A percentile compares a stretch with the other conserved stretches of the same genome.
Evolutionary conservation across 2,888 invertebrate species (phyloP).

Genomic region (Meandrusa payeni): DNA sequence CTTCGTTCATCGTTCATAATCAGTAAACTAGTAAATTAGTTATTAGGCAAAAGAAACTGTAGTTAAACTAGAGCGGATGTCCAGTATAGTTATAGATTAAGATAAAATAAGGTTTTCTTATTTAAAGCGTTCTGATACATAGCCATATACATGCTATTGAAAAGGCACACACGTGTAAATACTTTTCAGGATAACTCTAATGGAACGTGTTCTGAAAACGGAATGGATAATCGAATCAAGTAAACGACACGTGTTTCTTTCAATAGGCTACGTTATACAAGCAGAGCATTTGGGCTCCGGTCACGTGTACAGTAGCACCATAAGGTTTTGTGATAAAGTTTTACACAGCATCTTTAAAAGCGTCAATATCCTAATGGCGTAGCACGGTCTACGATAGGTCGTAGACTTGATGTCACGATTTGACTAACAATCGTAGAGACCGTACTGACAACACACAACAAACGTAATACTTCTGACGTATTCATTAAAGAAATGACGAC

Average conservation of each 20-base stretch:
- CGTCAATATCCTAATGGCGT: neutral
- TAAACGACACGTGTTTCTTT: constrained; percentile 14
- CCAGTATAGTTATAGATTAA: too few relatives aligned
- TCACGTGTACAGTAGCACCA: constrained; percentile 5
- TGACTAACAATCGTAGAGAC: too few relatives aligned
- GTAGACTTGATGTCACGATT: too few relatives aligned
- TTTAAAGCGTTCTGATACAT: too few relatives aligned
- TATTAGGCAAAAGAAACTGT: too few relatives aligned
- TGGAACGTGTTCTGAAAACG: constrained; percentile 7
- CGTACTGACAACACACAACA: too few relatives aligned
- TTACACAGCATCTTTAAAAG: constrained; percentile 4
- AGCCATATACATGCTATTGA: constrained; percentile 3
- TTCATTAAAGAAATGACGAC: too few relatives aligned
- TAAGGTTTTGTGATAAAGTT: constrained; percentile 6
- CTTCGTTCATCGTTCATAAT: too few relatives aligned
- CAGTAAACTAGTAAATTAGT: too few relatives aligned
- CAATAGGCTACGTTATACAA: constrained; percentile 8
- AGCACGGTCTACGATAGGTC: neutral
- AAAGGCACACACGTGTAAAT: neutral
- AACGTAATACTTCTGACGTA: too few relatives aligned
- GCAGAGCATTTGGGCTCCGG: constrained; percentile 10
- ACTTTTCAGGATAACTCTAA: constrained; percentile 4
- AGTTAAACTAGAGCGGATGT: too few relatives aligned
- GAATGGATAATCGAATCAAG: constrained; percentile 10
- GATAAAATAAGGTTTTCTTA: too few relatives aligned